These are phyloP conservation scores for Hemichromis elongatus DNA, from an alignment of 2,113 vertebrate genomes.

Conservation along the genomic window DNA sequence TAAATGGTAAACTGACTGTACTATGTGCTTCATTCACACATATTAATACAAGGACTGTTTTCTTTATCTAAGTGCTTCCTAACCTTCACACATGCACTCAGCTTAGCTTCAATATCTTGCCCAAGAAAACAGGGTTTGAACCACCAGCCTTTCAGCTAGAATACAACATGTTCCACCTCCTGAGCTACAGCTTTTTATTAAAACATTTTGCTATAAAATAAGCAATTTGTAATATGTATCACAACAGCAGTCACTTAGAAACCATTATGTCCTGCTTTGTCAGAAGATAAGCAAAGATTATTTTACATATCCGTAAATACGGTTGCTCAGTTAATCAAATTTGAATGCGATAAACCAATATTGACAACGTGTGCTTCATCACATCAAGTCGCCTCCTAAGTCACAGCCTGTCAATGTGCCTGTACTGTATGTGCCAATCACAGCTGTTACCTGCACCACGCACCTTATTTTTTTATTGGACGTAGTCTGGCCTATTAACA, in stretches of 20 bases:
- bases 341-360: accelerated
- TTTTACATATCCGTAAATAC: background rate
- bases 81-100: background rate
- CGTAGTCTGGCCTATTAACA: background rate
- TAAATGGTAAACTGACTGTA: background rate
- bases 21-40: background rate
- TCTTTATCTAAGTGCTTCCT: background rate
- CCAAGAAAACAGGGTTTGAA: background rate
- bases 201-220: background rate
- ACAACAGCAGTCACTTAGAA: background rate
- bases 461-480: background rate
- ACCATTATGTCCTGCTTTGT: background rate
- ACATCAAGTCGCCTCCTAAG: background rate
- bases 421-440: background rate
- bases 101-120: background rate
- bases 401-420: accelerated
- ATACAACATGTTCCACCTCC: background rate
- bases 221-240: background rate
- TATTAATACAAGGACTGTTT: background rate
- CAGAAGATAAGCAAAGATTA: background rate
- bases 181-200: background rate
- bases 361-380: background rate
- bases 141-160: background rate
- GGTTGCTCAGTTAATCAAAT: background rate
- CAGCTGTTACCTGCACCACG: background rate